Percentiles rank a stretch among this genome's conserved stretches.
phyloP scores from a whole-genome alignment of 2,113 vertebrate species.

The Archilochus colubris region DNA sequence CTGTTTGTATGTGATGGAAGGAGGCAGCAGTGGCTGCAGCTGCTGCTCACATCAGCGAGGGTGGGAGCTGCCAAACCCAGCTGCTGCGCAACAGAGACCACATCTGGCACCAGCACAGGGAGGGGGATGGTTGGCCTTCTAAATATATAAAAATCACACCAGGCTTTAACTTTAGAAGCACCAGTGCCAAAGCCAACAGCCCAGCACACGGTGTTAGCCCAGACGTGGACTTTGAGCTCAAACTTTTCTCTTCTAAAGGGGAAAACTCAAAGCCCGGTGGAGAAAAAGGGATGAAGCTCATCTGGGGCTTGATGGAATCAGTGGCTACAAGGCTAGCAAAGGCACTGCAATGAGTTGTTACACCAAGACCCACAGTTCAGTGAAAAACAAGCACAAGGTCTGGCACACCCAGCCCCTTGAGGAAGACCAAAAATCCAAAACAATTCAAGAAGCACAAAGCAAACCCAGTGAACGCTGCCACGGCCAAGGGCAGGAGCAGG shows the following conservation, averaged over 20 bases:
- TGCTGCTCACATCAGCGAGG: neutral
- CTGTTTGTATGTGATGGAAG: neutral
- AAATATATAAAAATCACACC: neutral
- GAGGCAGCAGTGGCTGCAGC: neutral
- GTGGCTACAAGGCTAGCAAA: neutral
- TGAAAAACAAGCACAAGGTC: neutral
- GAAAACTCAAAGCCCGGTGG: neutral
- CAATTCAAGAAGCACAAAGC: neutral
- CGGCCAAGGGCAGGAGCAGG: rapidly evolving
- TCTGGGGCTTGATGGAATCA: neutral
- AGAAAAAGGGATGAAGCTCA: neutral
- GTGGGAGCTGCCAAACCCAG: neutral
- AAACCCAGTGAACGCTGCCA: rapidly evolving
- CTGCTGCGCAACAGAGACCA: neutral
- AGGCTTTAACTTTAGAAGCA: neutral
- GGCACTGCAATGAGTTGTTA: rapidly evolving
- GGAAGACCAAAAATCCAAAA: neutral
- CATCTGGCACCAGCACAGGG: neutral
- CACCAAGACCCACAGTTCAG: neutral
- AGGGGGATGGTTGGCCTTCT: neutral
- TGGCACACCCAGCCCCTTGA: neutral
- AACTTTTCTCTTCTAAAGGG: neutral
- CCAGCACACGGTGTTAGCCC: neutral
- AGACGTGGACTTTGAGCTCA: neutral
- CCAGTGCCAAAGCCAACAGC: neutral